Evolutionary conservation across 1,140 invertebrate genomes (phyloP).

Genomic region (Helicorthomorpha holstii): DNA sequence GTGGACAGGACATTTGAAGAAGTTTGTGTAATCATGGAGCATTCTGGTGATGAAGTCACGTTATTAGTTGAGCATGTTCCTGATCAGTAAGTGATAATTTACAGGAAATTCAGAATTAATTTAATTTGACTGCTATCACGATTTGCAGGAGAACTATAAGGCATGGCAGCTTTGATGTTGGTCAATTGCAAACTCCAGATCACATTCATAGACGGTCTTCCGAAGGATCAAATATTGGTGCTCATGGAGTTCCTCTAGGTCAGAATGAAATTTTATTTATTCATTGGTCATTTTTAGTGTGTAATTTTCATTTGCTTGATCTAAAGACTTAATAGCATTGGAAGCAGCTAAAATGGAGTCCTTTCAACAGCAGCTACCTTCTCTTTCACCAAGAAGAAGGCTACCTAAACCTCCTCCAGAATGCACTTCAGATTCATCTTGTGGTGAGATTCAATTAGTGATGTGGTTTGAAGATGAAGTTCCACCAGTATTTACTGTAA

Average conservation of each 20-base stretch:
- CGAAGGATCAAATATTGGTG: background rate
- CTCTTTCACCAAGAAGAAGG: conserved; percentile 72
- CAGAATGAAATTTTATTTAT: background rate
- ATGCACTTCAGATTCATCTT: background rate
- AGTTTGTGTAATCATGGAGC: conserved; percentile 61
- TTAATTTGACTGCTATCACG: too few species aligned
- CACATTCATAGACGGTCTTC: background rate
- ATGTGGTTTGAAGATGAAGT: background rate
- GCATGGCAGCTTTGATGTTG: background rate
- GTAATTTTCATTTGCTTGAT: background rate
- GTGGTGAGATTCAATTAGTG: background rate
- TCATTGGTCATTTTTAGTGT: background rate
- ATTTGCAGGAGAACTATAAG: background rate
- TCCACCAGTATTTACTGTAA: conserved; percentile 28
- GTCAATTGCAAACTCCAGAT: background rate
- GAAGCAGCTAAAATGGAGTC: conserved; percentile 55
- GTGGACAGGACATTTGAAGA: conserved; percentile 82
- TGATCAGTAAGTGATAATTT: conserved; percentile 19
- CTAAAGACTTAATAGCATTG: conserved; percentile 31
- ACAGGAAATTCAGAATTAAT: background rate
- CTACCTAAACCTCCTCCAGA: conserved; percentile 76
- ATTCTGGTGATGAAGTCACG: conserved; percentile 60
- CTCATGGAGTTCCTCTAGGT: background rate
- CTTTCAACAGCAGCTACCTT: too few species aligned
- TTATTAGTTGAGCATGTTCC: conserved; percentile 54